These are phyloP conservation scores for Bradypodion pumilum DNA, from an alignment of 2,797 vertebrate genomes.

Conservation along the genomic window DNA sequence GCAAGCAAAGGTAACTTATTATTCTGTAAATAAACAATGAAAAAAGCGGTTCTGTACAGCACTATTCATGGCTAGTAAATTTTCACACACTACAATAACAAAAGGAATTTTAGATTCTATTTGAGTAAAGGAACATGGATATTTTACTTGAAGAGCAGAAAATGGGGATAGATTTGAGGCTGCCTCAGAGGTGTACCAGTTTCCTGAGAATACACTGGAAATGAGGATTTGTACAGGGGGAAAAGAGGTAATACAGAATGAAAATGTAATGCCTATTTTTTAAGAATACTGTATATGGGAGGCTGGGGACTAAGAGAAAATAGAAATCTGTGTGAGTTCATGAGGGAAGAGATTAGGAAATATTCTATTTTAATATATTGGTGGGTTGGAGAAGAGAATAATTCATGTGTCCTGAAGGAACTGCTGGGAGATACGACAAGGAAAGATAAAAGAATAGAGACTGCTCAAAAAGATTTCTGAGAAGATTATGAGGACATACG, in stretches of 20 bases:
- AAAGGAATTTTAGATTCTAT: background rate
- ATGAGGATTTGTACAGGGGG: too few relatives aligned
- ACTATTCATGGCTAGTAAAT: background rate
- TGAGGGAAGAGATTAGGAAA: background rate
- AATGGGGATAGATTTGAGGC: background rate
- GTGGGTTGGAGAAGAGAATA: background rate
- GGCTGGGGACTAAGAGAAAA: background rate
- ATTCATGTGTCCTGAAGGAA: background rate
- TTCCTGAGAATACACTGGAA: too few relatives aligned
- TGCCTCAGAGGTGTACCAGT: too few relatives aligned
- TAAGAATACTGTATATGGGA: background rate
- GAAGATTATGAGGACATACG: background rate
- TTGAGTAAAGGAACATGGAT: background rate
- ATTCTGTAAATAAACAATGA: slow-evolving; percentile 11
- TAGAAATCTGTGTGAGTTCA: background rate
- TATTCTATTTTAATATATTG: background rate
- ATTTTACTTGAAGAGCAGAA: background rate
- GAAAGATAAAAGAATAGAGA: background rate
- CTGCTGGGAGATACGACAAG: background rate
- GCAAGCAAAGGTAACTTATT: background rate
- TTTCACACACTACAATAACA: background rate
- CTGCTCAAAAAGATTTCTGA: background rate
- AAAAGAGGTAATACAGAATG: background rate
- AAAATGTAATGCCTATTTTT: background rate
- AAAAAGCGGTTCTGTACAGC: background rate